Conservation (phyloP, 2,797 vertebrate species). For the Poeciliopsis presidionis region DNA sequence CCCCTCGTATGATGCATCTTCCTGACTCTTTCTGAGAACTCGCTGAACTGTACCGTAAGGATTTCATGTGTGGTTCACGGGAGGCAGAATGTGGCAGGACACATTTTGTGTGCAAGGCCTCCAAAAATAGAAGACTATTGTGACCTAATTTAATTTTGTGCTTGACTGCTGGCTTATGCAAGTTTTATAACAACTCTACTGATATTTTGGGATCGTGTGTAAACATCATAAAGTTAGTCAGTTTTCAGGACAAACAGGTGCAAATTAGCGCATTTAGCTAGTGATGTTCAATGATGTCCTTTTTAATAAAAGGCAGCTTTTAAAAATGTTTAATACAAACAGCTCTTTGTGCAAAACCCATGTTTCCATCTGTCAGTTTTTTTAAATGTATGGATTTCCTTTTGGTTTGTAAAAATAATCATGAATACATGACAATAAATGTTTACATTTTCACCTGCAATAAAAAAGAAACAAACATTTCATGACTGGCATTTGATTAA, state of each 20-base stretch:
- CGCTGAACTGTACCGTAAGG: slow-evolving; percentile 69
- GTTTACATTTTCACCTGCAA: neutral
- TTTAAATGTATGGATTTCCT: neutral
- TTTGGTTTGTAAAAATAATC: neutral
- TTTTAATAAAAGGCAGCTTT: neutral
- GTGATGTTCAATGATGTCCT: neutral
- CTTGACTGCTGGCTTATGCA: neutral
- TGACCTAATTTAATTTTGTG: neutral
- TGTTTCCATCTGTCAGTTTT: neutral
- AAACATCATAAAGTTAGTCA: neutral
- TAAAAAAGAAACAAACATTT: neutral
- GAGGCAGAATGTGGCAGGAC: slow-evolving; percentile 42
- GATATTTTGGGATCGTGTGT: neutral
- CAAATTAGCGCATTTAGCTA: neutral
- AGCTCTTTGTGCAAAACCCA: neutral
- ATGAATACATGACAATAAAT: neutral
- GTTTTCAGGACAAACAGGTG: neutral
- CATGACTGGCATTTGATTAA: neutral
- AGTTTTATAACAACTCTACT: neutral
- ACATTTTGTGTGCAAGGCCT: slow-evolving; percentile 18
- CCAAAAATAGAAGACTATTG: neutral
- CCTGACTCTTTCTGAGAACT: slow-evolving; percentile 77
- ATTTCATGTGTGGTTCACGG: slow-evolving; percentile 61
- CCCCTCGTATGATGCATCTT: slow-evolving; percentile 78
- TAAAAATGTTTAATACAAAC: neutral